Base-by-base conservation (phyloP, 2,888 invertebrate species). In the Dione juno region DNA sequence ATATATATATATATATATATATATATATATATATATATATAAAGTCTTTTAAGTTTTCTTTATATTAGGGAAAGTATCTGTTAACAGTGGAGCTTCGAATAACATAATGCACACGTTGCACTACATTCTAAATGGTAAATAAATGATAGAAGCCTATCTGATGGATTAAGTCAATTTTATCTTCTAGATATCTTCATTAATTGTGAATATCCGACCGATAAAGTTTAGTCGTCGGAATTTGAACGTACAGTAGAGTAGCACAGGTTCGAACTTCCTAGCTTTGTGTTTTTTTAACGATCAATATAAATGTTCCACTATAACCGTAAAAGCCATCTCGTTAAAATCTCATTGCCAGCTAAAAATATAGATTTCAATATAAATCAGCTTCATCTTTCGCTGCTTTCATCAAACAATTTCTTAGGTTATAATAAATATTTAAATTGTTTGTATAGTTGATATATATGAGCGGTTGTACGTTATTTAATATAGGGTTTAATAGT, bases 41-140 rank as follows among this genome's bases (percentile, higher is more conserved):
- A n/a, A n/a, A n/a, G n/a, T n/a, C n/a, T n/a, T n/a, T 3, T 28
- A 28, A 28, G n/a, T 48, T 19, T 10, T 37, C 35, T 16, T 37
- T 37, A 14, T 54, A 48, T 48, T 9, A 16, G 16, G 9, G n/a
- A 16, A 48, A 48, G 14, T 7, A 35, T 54, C 3, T 16, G 10
- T 57, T 10, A 14, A 41, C 19, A 58, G 40, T 40, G 7, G 1
- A 5, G 40, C 40, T 58, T 16, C 41, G n/a, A 58, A 57, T 45
- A 66, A 58, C 45, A 58, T 37, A 35, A 16, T 45, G 45, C n/a
- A 48, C 37, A n/a, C 37, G 45, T 58, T 66, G 21, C 45, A 45
- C 66, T 57, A 57, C 35, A 45, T 66, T 66, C 45, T 37, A 66
- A 66, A 35, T 48, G 45, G 57, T n/a, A n/a, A n/a, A n/a, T n/a